Percentiles rank a stretch among this genome's conserved stretches.
These are phyloP conservation scores for Bradypus variegatus DNA, from an alignment of 2,797 vertebrate genomes.

Conservation along the genomic window DNA sequence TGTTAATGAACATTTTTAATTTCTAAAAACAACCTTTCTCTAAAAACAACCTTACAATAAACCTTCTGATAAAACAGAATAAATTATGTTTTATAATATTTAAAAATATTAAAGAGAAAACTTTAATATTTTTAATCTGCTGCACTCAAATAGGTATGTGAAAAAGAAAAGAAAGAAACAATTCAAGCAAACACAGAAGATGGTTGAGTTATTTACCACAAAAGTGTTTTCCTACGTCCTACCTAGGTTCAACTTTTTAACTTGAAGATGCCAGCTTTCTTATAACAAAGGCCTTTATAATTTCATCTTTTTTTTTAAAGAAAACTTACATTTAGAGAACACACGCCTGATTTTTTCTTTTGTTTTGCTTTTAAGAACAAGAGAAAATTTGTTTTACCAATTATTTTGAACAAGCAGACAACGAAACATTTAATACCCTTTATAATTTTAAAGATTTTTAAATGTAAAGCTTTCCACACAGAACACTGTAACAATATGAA, in stretches of 20 bases:
- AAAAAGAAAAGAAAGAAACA: conserved; percentile 38
- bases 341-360: not conserved
- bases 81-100: too few relatives aligned
- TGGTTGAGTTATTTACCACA: conserved; percentile 4
- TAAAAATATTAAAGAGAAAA: too few relatives aligned
- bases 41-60: not conserved
- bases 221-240: not conserved
- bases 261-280: conserved; percentile 4
- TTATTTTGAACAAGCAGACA: conserved; percentile 5
- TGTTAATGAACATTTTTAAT: conserved; percentile 10
- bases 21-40: not conserved
- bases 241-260: conserved; percentile 18
- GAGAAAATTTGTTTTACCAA: conserved; percentile 40
- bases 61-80: not conserved
- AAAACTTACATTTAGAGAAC: conserved; percentile 35
- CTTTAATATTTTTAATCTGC: conserved; percentile 12
- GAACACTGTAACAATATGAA: conserved; percentile 36
- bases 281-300: conserved; percentile 20
- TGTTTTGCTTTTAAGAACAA: conserved; percentile 46
- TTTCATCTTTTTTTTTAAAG: conserved; percentile 18
- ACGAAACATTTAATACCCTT: conserved; percentile 30
- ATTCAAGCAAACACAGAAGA: conserved; percentile 32
- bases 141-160: not conserved
- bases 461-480: conserved; percentile 34
- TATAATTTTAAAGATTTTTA: conserved; percentile 40